A percentile compares a stretch with the other conserved stretches of the same genome.
phyloP scores from a whole-genome alignment of 2,888 invertebrate species.

The Caprella mutica region DNA sequence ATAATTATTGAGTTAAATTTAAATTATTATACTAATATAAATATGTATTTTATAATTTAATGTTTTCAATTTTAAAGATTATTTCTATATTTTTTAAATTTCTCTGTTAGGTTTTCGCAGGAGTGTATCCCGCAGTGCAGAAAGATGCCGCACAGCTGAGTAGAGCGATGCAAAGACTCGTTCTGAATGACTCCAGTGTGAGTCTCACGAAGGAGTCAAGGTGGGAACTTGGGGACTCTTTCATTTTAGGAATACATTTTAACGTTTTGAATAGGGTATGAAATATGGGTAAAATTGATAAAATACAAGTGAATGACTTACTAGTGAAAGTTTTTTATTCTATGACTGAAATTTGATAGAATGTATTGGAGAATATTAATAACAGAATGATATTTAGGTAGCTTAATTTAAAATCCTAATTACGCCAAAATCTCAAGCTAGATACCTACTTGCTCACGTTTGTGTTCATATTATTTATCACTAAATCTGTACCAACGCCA shows the following conservation, averaged over 20 bases:
- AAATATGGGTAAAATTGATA: no score
- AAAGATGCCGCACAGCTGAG: constrained; percentile 63
- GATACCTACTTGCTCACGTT: no score
- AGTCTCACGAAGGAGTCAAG: constrained; percentile 67
- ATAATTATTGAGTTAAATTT: not conserved
- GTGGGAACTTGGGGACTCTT: no score
- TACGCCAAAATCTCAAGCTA: no score
- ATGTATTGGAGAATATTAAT: not conserved
- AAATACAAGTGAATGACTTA: no score
- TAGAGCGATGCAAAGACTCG: constrained; percentile 75
- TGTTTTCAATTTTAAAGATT: not conserved
- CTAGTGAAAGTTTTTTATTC: no score
- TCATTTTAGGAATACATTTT: no score
- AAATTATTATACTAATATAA: not conserved
- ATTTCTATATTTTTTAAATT: constrained; percentile 5
- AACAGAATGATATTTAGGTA: not conserved
- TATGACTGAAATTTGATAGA: not conserved
- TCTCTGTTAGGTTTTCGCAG: constrained; percentile 53
- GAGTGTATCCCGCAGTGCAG: constrained; percentile 82
- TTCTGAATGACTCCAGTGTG: constrained; percentile 90
- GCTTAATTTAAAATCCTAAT: no score
- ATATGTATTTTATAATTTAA: not conserved
- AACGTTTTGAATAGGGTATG: no score
- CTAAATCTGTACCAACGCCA: no score
- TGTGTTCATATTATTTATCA: no score